These are phyloP conservation scores for Meleagris gallopavo DNA, from an alignment of 2,113 vertebrate species.

Conservation along the genomic window DNA sequence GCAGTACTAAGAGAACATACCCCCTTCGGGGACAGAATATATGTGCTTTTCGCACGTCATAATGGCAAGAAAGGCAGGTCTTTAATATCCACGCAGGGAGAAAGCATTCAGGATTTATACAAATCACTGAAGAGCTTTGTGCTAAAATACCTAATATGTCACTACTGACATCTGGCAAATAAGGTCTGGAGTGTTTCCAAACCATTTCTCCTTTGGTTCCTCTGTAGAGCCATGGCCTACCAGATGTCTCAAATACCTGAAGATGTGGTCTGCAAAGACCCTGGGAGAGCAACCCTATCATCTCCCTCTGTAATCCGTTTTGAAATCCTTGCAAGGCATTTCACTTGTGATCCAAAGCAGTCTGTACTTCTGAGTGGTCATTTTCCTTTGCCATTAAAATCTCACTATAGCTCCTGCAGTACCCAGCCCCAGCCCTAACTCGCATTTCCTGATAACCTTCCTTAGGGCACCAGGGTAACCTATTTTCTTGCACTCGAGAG, in stretches of 20 bases:
- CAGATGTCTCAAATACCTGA: background rate
- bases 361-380: background rate
- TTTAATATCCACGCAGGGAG: background rate
- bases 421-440: background rate
- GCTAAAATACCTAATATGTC: background rate
- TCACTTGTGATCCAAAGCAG: background rate
- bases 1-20: background rate
- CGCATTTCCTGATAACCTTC: background rate
- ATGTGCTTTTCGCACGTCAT: background rate
- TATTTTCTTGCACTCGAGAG: background rate
- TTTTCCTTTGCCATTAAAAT: background rate
- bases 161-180: background rate
- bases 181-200: background rate
- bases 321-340: background rate
- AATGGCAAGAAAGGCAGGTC: background rate
- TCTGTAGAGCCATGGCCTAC: background rate
- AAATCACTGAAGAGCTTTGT: background rate
- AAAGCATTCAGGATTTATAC: background rate
- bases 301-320: background rate
- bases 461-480: background rate
- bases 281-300: background rate
- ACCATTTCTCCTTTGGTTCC: background rate
- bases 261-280: background rate
- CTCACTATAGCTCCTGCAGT: background rate
- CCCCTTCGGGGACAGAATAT: background rate